phyloP scores from a whole-genome alignment of 2,888 invertebrate genomes.

The Erpobdella octoculata region DNA sequence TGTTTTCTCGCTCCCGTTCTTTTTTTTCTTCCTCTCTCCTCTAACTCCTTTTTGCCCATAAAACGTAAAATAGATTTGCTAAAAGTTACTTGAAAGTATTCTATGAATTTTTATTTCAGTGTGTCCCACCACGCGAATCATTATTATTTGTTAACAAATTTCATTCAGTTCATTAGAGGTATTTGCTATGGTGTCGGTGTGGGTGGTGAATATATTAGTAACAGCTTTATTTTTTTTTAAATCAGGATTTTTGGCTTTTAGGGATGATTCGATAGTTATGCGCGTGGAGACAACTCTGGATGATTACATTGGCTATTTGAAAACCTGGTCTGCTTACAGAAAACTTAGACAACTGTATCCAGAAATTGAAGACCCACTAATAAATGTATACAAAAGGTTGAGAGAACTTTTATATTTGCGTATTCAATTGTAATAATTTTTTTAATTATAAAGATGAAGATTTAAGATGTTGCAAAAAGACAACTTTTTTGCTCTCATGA shows the following conservation, averaged over 20 bases:
- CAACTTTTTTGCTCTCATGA: constrained; percentile 1
- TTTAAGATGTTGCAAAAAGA: not conserved
- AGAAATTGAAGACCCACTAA: not conserved
- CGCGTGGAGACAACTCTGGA: not conserved
- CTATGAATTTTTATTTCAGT: too few relatives aligned
- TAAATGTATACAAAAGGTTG: not conserved
- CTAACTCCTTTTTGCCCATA: too few relatives aligned
- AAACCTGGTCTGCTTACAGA: not conserved
- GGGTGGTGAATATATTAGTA: too few relatives aligned
- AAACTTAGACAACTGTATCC: not conserved
- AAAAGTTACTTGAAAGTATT: too few relatives aligned
- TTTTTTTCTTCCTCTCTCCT: too few relatives aligned
- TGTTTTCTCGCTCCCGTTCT: too few relatives aligned
- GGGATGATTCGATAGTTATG: constrained; percentile 1
- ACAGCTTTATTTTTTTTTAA: too few relatives aligned
- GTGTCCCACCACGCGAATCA: too few relatives aligned
- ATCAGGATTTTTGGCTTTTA: not conserved
- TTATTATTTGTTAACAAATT: too few relatives aligned
- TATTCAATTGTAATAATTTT: not conserved
- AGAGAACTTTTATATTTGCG: not conserved
- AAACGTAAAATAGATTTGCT: too few relatives aligned
- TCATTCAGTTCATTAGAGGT: too few relatives aligned
- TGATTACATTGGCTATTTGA: not conserved
- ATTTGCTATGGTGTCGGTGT: too few relatives aligned
- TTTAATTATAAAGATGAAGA: not conserved